These are phyloP conservation scores for Hecatera dysodea DNA, from an alignment of 2,888 invertebrate genomes.

Conservation along the genomic window DNA sequence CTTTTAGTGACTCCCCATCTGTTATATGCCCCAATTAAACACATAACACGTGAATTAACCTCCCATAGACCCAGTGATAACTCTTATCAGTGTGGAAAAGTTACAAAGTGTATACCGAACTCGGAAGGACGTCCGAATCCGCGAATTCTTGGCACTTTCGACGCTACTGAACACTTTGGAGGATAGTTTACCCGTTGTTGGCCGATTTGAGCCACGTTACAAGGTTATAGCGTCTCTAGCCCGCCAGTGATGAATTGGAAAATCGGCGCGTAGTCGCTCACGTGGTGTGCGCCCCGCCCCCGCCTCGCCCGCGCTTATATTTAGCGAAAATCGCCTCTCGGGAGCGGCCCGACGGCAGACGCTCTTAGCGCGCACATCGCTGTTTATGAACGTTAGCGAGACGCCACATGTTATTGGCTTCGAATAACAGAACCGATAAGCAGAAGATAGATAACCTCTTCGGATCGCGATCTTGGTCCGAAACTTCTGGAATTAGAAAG, in stretches of 20 bases:
- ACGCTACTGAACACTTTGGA: conserved; percentile 78
- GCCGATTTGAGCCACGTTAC: conserved; percentile 87
- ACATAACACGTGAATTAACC: conserved; percentile 62
- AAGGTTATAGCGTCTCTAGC: conserved; percentile 90
- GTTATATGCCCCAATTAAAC: conserved; percentile 57
- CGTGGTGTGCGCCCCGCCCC: conserved; percentile 89
- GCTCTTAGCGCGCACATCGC: conserved; percentile 82
- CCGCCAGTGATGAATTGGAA: conserved; percentile 90
- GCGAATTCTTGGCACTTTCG: conserved; percentile 77
- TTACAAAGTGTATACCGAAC: conserved; percentile 82
- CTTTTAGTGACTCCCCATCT: conserved; percentile 65
- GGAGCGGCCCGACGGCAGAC: conserved; percentile 87
- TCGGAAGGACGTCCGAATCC: conserved; percentile 78
- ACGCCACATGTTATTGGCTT: conserved; percentile 90
- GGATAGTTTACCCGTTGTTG: conserved; percentile 83
- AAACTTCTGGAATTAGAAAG: conserved; percentile 86
- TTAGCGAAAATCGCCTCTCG: conserved; percentile 91
- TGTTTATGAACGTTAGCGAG: conserved; percentile 88
- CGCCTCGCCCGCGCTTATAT: conserved; percentile 88
- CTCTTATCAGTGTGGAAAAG: conserved; percentile 87
- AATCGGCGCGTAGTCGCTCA: conserved; percentile 91
- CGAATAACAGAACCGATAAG: conserved; percentile 89
- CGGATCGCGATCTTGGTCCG: conserved; percentile 81
- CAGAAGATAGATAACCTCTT: conserved; percentile 88
- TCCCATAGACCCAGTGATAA: conserved; percentile 79